Base-by-base conservation (phyloP, 2,797 vertebrate genomes). In the Ceryle rudis region DNA sequence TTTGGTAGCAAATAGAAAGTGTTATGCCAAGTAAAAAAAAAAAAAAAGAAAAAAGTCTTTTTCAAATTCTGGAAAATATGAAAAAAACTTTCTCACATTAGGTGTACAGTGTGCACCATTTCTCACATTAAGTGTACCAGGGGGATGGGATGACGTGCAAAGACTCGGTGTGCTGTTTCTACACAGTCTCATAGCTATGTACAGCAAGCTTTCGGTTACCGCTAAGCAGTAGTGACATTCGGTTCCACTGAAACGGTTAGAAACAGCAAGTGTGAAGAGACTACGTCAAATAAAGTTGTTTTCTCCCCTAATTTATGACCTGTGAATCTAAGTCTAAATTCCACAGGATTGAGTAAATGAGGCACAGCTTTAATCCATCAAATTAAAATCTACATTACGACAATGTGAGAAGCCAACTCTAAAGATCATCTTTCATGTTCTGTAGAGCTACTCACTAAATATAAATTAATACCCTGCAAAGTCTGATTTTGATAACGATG, bases 301-400 rank as follows among this genome's bases (percentile, higher is more conserved):
- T 92, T 82, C 60, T 80, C 66, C 57, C 19, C 77, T 57, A 80
- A 95, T 95, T 91, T 90, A 95, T 89, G 70, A 91, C 14, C 62
- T 17, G 61, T n/a, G 81, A 81, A 85, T 70, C 74, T 94, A 79
- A 84, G 77, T 90, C 69, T 78, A 84, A 92, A 91, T 91, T 85
- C 86, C 7, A 2, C 31, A 61, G 69, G 33, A 94, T 0, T 85
- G 84, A 81, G 71, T 78, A 94, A 94, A 97, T 92, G 93, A 97
- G 55, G 89, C 87, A 90, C 41, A 81, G 33, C 88, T 93, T 91
- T 67, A 92, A 93, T 90, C 77, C 47, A 96, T 92, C 80, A 90
- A 81, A 92, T 81, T 90, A 86, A 86, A 93, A 93, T 64, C 70
- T 73, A 57, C 52, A 77, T 86, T 92, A 90, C 22, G 60, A 74